phyloP scores from a whole-genome alignment of 2,888 invertebrate species.

The Rhopalosiphum nymphaeae region DNA sequence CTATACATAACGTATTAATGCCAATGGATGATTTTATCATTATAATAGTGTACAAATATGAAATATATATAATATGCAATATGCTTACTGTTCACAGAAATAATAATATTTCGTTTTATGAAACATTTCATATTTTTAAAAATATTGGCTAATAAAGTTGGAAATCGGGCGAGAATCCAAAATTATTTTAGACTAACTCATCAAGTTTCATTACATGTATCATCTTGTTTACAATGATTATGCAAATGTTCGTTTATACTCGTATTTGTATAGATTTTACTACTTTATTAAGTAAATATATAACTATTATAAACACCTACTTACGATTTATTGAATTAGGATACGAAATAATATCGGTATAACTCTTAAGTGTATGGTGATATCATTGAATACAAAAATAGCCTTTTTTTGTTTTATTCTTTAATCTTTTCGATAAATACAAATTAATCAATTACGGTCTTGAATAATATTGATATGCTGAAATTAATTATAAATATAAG shows the following conservation, averaged over 20 bases:
- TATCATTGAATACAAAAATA: neutral
- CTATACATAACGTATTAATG: neutral
- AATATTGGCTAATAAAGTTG: neutral
- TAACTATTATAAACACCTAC: neutral
- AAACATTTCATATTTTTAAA: neutral
- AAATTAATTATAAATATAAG: neutral
- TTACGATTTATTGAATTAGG: neutral
- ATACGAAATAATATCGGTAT: neutral
- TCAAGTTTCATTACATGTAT: neutral
- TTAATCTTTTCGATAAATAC: neutral
- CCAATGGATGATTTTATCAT: neutral
- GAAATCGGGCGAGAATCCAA: neutral
- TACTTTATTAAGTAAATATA: neutral
- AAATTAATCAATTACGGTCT: neutral
- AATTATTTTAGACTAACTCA: neutral
- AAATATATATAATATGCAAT: neutral
- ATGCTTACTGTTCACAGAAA: neutral
- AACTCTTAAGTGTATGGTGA: neutral
- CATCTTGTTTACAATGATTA: neutral
- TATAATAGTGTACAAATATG: neutral
- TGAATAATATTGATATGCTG: neutral
- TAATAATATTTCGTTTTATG: neutral
- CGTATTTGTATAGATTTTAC: neutral
- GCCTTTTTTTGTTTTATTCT: neutral
- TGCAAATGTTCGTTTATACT: neutral